Evolutionary conservation across 1,140 invertebrate genomes (phyloP).

Genomic region (Lordiphosa stackelbergi): DNA sequence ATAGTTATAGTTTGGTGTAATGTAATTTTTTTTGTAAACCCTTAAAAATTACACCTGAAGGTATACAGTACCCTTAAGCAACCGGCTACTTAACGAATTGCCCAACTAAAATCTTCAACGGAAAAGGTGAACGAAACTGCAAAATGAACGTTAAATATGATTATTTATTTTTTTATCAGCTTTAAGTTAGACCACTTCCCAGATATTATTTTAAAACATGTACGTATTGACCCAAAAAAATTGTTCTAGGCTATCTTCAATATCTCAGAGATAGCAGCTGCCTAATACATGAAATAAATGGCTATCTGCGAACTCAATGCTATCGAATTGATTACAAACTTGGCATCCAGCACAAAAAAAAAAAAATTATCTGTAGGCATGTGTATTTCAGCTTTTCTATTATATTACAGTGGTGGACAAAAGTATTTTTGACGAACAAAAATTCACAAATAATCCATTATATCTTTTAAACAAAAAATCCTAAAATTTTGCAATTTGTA

Average conservation of each 20-base stretch:
- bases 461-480: no score
- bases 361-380: conserved; percentile 15
- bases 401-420: no score
- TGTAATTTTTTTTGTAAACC: no score
- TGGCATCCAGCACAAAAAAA: conserved; percentile 21
- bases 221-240: conserved; percentile 34
- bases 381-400: conserved; percentile 16
- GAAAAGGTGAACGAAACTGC: neutral
- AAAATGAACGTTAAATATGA: conserved; percentile 30
- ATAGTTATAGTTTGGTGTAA: no score
- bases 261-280: conserved; percentile 12
- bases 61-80: no score
- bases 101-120: no score
- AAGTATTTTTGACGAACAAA: no score
- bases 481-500: no score
- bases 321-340: conserved; percentile 15
- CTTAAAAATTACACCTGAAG: no score
- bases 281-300: conserved; percentile 19
- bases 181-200: conserved; percentile 41
- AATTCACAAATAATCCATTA: no score
- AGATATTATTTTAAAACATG: conserved; percentile 45
- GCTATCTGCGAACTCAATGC: conserved; percentile 11
- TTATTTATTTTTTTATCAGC: conserved; percentile 44
- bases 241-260: conserved; percentile 20
- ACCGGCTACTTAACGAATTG: no score